Conservation (phyloP, 2,888 invertebrate genomes). For the Drosophila barbarae region DNA sequence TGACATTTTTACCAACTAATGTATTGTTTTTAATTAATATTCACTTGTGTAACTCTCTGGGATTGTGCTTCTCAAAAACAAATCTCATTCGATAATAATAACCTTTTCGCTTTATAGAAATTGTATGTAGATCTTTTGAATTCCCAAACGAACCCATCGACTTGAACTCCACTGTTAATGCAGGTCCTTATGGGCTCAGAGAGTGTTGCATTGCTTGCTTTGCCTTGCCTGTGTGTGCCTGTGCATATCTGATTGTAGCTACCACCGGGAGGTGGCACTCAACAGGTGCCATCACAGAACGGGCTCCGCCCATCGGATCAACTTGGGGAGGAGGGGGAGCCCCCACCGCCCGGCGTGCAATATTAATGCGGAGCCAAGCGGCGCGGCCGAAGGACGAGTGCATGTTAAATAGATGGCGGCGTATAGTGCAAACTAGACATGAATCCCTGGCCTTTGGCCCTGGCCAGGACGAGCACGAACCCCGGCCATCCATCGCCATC, state of each 20-base stretch:
- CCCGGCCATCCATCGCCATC: neutral
- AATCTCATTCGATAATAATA: too few relatives aligned
- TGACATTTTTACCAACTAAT: neutral
- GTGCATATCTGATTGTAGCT: slow-evolving; percentile 34
- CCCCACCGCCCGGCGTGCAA: slow-evolving; percentile 26
- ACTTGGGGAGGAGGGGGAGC: neutral
- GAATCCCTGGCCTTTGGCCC: slow-evolving; percentile 15
- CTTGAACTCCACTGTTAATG: slow-evolving; percentile 1
- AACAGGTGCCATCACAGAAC: slow-evolving; percentile 44
- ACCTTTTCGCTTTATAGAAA: neutral
- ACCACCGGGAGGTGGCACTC: slow-evolving; percentile 37
- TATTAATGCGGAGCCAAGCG: slow-evolving; percentile 52
- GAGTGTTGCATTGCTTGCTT: slow-evolving; percentile 12
- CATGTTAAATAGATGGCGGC: slow-evolving; percentile 60
- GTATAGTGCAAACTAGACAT: slow-evolving; percentile 52
- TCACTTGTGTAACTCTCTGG: too few relatives aligned
- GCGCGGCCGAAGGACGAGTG: slow-evolving; percentile 46
- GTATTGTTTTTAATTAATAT: neutral
- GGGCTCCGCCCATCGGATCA: slow-evolving; percentile 25
- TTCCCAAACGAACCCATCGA: neutral
- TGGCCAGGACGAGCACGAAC: slow-evolving; percentile 6
- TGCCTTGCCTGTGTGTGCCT: neutral
- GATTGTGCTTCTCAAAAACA: too few relatives aligned
- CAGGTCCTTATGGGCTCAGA: slow-evolving; percentile 2
- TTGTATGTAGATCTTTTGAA: too few relatives aligned